Base-by-base conservation (phyloP, 2,888 invertebrate genomes). In the Choreutis nemorana region DNA sequence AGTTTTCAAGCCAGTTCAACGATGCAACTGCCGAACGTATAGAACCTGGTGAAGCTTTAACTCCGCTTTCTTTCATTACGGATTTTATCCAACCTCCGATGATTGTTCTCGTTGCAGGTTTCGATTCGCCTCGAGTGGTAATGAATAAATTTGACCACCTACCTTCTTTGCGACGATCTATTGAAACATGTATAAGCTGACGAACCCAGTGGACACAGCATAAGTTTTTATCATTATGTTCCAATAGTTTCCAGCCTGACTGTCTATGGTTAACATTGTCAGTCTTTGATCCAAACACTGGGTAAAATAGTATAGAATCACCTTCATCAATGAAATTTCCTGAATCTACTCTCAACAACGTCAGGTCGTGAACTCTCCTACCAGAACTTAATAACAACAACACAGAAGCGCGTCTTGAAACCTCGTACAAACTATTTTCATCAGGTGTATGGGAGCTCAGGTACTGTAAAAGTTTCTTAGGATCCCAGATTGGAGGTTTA, bases 21-120 rank as follows among this genome's bases (percentile, higher is more conserved):
- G 32, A 34, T n/a, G 36, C 36, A 11, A 39, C 36, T 7, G 34
- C 39, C 9, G 34, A 28, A n/a, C 38, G 29, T n/a, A 34, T 23
- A n/a, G 32, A 32, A 1, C 35, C 35, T 5, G 39, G 28, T 10
- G 31, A 21, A 9, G 31, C 34, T 12, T 14, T 7, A n/a, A n/a
- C n/a, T n/a, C n/a, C n/a, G n/a, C n/a, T n/a, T n/a, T 26, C 2
- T 26, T 20, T n/a, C n/a, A n/a, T n/a, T n/a, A n/a, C n/a, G n/a
- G n/a, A n/a, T n/a, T n/a, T n/a, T n/a, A n/a, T n/a, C 30, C 30
- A 30, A 10, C 30, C 30, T n/a, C 22, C 26, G n/a, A 30, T 30
- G 28, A n/a, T n/a, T n/a, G n/a, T n/a, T n/a, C 28, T 12, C 3
- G 28, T 21, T 8, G 27, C 27, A 2, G 28, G 22, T n/a, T 14